A percentile compares a stretch with the other conserved stretches of the same genome.
Evolutionary conservation across 2,888 invertebrate genomes (phyloP).

Genomic region (Hyppa rectilinea): DNA sequence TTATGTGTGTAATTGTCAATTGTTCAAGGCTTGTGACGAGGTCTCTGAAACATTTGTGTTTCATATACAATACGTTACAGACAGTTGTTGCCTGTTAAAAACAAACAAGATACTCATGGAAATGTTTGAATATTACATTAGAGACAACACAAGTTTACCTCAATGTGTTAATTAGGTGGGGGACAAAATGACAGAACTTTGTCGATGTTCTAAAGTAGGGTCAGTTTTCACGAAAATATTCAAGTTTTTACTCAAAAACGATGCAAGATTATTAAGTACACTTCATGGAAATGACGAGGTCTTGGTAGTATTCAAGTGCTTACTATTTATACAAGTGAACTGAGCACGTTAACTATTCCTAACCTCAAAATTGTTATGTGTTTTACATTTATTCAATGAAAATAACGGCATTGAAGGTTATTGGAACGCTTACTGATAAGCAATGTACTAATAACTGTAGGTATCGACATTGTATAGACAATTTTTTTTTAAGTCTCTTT

Average conservation of each 20-base stretch:
- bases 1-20: constrained; percentile 13
- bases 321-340: constrained; percentile 29
- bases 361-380: constrained; percentile 58
- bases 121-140: constrained; percentile 43
- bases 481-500: background rate
- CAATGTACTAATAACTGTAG: constrained; percentile 2
- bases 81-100: constrained; percentile 7
- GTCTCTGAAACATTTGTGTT: constrained; percentile 41
- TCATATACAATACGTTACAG: constrained; percentile 2
- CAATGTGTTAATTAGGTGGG: constrained; percentile 13
- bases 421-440: constrained; percentile 49
- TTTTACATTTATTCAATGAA: constrained; percentile 41
- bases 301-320: background rate
- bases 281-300: background rate
- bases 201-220: background rate
- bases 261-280: background rate
- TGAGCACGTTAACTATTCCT: constrained; percentile 37
- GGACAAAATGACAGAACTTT: background rate
- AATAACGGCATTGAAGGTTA: constrained; percentile 59
- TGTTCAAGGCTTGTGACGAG: constrained; percentile 41
- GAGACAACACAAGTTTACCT: constrained; percentile 1
- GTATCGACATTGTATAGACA: constrained; percentile 11
- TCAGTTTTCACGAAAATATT: background rate
- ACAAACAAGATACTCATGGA: constrained; percentile 4
- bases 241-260: constrained; percentile 15